phyloP scores from a whole-genome alignment of 64 coral and sea anemone species.

The Trachythela sp. region DNA sequence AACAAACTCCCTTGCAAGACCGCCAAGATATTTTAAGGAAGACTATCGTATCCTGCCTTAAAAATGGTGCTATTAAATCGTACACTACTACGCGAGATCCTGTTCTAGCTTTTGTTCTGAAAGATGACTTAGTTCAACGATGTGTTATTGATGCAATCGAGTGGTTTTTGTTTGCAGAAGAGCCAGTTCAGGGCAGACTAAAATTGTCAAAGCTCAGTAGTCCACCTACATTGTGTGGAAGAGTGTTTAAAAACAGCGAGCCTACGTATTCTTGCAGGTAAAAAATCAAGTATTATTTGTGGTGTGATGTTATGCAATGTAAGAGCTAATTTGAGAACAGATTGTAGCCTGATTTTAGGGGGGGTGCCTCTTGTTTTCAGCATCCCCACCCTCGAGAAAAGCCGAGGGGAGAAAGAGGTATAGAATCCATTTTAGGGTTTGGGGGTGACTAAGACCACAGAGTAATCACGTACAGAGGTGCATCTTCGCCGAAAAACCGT shows the following conservation, averaged over 20 bases:
- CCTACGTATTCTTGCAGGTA: constrained; percentile 98
- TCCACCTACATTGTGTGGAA: constrained; percentile 77
- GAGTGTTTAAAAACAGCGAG: constrained; percentile 80
- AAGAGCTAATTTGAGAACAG: too few species aligned
- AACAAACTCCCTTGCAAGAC: background rate
- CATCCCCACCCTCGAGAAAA: too few species aligned
- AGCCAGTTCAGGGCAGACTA: constrained; percentile 55
- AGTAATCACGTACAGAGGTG: too few species aligned
- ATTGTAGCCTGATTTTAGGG: too few species aligned
- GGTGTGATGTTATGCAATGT: too few species aligned
- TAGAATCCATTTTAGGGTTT: too few species aligned
- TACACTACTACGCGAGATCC: constrained; percentile 56
- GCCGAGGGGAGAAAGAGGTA: too few species aligned
- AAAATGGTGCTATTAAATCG: constrained; percentile 25
- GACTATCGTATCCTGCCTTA: background rate
- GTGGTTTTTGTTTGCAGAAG: constrained; percentile 77
- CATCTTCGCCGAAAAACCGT: too few species aligned
- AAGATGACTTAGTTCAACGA: constrained; percentile 52
- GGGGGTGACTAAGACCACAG: too few species aligned
- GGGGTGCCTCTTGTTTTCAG: too few species aligned
- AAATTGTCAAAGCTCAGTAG: constrained; percentile 65
- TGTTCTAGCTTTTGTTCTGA: constrained; percentile 44
- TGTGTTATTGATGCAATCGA: constrained; percentile 67
- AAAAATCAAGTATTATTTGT: background rate
- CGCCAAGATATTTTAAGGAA: background rate